Base-by-base conservation (phyloP, 2,113 vertebrate species). In the Dendrocopos noguchii region DNA sequence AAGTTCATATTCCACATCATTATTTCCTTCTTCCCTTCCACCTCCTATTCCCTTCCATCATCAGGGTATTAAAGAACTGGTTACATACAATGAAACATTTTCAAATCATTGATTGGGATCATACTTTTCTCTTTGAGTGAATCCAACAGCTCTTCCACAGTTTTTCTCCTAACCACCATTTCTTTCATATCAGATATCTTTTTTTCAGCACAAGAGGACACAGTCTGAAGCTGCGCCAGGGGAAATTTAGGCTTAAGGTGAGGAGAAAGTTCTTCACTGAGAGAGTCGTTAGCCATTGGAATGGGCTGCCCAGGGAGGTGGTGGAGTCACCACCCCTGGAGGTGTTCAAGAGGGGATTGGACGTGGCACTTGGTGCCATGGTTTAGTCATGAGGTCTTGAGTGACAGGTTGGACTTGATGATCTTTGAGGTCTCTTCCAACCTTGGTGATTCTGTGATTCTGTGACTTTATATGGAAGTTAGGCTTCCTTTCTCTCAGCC, bases 1-100 rank as follows among this genome's bases (percentile, higher is more conserved):
- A 93, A 82, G 66, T 86, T 93, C 86, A 84, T 56, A 75, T 25
- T 44, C 24, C 52, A 24, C n/a, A 90, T 91, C 68, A 94, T 78
- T 95, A 80, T 60, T 78, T 46, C 31, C 36, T 63, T 78, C 74
- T 18, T 89, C 66, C 59, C 64, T 85, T 91, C 65, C 47, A 94
- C 61, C 44, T 80, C 71, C 46, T 52, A 56, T 57, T 74, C 52
- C n/a, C 39, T 88, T 92, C 78, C 50, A 68, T 71, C 67, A 64
- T 17, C 25, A 65, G 31, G n/a, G 50, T 17, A 19, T 12, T 63
- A 27, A 75, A 78, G 57, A 80, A 72, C 4, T 8, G 27, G 7
- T 88, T 88, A 33, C 59, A 71, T 4, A 1, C 28, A 36, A 64
- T 7, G 17, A 72, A 93, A 53, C 18, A 15, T 44, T 80, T 93